These are phyloP conservation scores for Apotomis turbidana DNA, from an alignment of 2,888 invertebrate species.

Conservation along the genomic window DNA sequence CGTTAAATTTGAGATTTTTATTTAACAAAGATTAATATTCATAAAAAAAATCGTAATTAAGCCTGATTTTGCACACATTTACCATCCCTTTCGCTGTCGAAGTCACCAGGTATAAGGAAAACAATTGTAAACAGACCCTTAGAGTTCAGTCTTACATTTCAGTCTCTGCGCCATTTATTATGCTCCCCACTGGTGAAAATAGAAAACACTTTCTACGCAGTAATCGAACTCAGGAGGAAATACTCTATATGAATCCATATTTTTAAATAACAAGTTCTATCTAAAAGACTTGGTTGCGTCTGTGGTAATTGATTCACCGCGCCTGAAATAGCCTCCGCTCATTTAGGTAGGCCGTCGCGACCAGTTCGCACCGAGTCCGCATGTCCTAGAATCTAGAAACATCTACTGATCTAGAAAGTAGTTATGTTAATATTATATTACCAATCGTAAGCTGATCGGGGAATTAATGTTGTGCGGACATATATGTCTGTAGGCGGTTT, in stretches of 20 bases:
- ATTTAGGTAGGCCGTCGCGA: constrained; percentile 9
- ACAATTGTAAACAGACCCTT: too few relatives aligned
- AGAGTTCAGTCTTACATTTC: too few relatives aligned
- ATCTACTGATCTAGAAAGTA: constrained; percentile 29
- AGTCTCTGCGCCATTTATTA: too few relatives aligned
- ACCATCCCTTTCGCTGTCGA: too few relatives aligned
- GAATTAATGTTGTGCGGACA: not conserved
- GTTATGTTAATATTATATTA: constrained; percentile 29
- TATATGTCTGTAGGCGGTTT: too few relatives aligned
- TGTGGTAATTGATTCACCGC: not conserved
- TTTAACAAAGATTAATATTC: too few relatives aligned
- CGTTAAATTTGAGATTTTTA: too few relatives aligned
- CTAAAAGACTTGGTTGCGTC: not conserved
- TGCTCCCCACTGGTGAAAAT: too few relatives aligned
- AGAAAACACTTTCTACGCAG: not conserved
- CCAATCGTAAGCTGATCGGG: not conserved
- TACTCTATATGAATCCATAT: not conserved
- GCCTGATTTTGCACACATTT: too few relatives aligned
- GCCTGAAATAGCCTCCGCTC: constrained; percentile 5
- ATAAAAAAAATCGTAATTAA: too few relatives aligned
- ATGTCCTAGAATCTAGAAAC: constrained; percentile 28
- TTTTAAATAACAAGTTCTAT: not conserved
- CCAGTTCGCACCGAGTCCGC: constrained; percentile 1
- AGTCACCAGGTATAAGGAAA: too few relatives aligned
- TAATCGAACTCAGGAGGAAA: not conserved